These are phyloP conservation scores for Mactra quadrangularis DNA, from an alignment of 1,140 invertebrate genomes.

Conservation along the genomic window DNA sequence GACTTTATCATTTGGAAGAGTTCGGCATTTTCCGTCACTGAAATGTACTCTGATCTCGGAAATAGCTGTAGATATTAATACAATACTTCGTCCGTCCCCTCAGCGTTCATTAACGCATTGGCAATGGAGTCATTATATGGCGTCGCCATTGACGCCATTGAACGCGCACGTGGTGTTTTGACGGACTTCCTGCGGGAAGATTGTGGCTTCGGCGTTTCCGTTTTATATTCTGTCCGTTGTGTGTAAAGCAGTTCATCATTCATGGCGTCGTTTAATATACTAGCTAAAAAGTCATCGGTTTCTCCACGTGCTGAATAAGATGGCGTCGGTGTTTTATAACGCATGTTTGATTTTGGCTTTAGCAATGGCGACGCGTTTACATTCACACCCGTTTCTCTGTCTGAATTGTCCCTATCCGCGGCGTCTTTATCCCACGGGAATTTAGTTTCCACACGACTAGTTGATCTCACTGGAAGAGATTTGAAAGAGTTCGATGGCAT, in stretches of 20 bases:
- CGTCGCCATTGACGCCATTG: no score
- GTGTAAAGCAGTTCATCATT: conserved; percentile 52
- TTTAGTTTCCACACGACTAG: conserved; percentile 25
- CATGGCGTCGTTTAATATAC: conserved; percentile 55
- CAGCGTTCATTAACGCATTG: conserved; percentile 13
- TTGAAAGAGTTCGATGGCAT: background rate
- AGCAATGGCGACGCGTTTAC: background rate
- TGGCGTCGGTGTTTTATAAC: conserved; percentile 4
- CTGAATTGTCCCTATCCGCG: background rate
- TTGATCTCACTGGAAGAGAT: background rate
- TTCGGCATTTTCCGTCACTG: no score
- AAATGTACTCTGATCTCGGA: no score
- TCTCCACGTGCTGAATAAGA: background rate
- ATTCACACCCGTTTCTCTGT: background rate
- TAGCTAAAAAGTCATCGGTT: conserved; percentile 43
- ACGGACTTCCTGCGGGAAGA: background rate
- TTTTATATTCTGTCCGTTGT: background rate
- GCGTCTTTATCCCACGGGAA: conserved; percentile 51
- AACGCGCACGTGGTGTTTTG: conserved; percentile 3
- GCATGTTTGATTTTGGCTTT: conserved; percentile 8
- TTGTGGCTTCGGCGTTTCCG: conserved; percentile 13
- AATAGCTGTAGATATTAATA: no score
- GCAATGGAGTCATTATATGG: conserved; percentile 28
- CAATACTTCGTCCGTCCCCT: conserved; percentile 28
- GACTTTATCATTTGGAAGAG: no score